Evolutionary conservation across 1,140 invertebrate genomes (phyloP).

Genomic region (Ceratosolen fusciceps): DNA sequence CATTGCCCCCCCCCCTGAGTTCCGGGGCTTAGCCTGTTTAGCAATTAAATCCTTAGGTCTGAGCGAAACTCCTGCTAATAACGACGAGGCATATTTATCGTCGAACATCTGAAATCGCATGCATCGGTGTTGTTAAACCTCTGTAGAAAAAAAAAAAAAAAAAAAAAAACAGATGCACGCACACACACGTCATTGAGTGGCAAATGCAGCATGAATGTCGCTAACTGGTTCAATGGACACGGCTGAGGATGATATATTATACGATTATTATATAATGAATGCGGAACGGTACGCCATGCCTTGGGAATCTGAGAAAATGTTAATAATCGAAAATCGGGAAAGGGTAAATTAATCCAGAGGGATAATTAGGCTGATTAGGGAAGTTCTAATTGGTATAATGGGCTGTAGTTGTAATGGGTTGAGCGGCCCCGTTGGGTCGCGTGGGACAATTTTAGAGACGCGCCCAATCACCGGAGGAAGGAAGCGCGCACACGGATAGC

Average conservation of each 20-base stretch:
- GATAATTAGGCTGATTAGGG: slow-evolving; percentile 8
- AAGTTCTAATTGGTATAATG: neutral
- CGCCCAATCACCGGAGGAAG: slow-evolving; percentile 16
- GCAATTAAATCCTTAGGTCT: neutral
- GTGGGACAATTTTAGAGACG: slow-evolving; percentile 19
- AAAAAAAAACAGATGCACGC: neutral
- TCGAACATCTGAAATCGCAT: neutral
- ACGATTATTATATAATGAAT: no score
- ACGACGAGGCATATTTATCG: neutral
- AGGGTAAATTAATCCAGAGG: no score
- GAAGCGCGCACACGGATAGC: neutral
- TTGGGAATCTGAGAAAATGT: no score
- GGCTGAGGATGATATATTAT: no score
- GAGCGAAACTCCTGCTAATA: neutral
- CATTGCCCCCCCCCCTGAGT: no score
- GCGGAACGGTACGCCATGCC: no score
- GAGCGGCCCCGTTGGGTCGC: neutral
- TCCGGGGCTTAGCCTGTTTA: neutral
- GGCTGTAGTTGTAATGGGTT: neutral
- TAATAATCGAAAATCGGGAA: no score
- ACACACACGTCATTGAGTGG: neutral
- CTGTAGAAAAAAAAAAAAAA: no score
- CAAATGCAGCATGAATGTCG: no score
- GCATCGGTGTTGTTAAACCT: neutral
- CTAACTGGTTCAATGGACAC: no score